A percentile compares a stretch with the other conserved stretches of the same genome.
Evolutionary conservation across 2,113 vertebrate species (phyloP).

Genomic region (Prunella himalayana): DNA sequence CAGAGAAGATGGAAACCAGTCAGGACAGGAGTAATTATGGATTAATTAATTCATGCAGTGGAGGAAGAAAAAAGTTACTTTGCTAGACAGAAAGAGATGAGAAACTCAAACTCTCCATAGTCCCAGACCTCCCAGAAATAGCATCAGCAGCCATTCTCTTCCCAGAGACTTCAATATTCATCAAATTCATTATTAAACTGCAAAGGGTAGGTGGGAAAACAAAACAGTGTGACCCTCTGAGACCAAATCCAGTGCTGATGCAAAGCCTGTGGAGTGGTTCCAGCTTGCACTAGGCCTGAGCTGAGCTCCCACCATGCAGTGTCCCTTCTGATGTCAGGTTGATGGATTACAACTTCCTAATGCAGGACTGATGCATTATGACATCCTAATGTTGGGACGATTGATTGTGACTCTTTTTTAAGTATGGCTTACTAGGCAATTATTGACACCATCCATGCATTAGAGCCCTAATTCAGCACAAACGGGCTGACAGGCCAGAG

Average conservation of each 20-base stretch:
- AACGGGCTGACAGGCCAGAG: constrained; percentile 6
- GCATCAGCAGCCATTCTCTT: not conserved
- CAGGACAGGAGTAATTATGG: not conserved
- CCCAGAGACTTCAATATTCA: not conserved
- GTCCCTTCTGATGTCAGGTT: constrained; percentile 25
- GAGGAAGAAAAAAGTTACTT: not conserved
- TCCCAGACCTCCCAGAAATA: not conserved
- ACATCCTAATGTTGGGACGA: constrained; percentile 62
- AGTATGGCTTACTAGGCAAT: constrained; percentile 61
- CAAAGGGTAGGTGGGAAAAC: not conserved
- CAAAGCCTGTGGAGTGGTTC: not conserved
- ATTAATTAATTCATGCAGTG: not conserved
- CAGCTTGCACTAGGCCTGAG: not conserved
- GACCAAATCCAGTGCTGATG: not conserved
- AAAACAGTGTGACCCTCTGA: not conserved
- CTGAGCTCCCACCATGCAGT: constrained; percentile 13
- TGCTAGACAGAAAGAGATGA: not conserved
- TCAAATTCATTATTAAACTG: not conserved
- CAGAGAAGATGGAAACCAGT: not conserved
- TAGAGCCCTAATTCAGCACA: constrained; percentile 36
- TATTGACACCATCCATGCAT: constrained; percentile 42
- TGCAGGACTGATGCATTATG: constrained; percentile 53
- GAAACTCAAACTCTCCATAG: not conserved
- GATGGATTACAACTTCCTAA: constrained; percentile 61
- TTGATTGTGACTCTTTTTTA: constrained; percentile 60